Evolutionary conservation across 2,888 invertebrate genomes (phyloP).

Genomic region (Drosophila lacicola): DNA sequence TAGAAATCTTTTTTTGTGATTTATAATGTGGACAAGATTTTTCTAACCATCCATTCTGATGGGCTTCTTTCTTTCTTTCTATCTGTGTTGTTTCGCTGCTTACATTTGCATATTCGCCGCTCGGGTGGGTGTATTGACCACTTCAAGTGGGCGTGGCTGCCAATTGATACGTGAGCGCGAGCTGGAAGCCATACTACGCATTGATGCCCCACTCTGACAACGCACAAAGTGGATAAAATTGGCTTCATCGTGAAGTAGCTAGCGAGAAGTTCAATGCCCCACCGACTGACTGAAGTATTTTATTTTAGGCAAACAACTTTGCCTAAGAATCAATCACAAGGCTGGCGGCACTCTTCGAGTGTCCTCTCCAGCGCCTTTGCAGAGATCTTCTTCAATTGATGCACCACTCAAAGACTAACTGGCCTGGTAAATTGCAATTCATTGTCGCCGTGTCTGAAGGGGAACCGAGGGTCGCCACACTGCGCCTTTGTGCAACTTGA

Average conservation of each 20-base stretch:
- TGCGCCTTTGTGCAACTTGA: conserved; percentile 47
- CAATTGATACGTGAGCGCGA: conserved; percentile 21
- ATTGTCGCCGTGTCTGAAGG: conserved; percentile 48
- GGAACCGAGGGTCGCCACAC: neutral
- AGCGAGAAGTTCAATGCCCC: conserved; percentile 44
- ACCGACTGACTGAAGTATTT: conserved; percentile 34
- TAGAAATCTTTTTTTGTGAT: conserved; percentile 13
- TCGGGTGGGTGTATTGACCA: conserved; percentile 55
- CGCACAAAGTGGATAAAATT: conserved; percentile 40
- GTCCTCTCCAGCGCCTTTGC: conserved; percentile 31
- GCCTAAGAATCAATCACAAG: conserved; percentile 19
- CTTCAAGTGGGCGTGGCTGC: conserved; percentile 41
- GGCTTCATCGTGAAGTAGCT: conserved; percentile 26
- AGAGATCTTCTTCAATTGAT: conserved; percentile 34
- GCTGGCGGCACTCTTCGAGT: conserved; percentile 38
- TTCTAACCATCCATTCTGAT: conserved; percentile 13
- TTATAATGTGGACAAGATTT: conserved; percentile 20
- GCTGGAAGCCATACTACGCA: conserved; percentile 40
- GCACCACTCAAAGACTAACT: conserved; percentile 42
- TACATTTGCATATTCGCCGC: conserved; percentile 42
- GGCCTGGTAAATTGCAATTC: conserved; percentile 55
- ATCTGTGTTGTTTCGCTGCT: conserved; percentile 27
- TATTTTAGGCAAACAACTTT: conserved; percentile 45
- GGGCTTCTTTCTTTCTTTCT: conserved; percentile 29
- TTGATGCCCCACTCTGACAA: conserved; percentile 22